These are phyloP conservation scores for Potamarius usumacintae DNA, from an alignment of 2,113 vertebrate species.

Conservation along the genomic window DNA sequence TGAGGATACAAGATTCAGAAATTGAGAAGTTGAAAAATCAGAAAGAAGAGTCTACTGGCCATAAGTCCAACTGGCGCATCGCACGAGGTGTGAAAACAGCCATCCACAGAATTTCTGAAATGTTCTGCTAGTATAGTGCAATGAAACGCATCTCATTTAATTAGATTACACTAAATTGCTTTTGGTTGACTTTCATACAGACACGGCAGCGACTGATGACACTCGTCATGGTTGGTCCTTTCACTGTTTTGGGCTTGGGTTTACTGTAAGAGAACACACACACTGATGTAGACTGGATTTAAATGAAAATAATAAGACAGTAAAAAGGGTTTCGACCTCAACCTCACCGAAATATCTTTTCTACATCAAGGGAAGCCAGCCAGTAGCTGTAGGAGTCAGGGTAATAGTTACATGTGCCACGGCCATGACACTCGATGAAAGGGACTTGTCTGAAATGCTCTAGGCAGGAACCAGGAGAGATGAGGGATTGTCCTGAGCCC, in stretches of 20 bases:
- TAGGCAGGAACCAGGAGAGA: constrained; percentile 89
- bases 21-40: too few relatives aligned
- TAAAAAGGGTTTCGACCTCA: not conserved
- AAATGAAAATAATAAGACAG: constrained; percentile 45
- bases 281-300: not conserved
- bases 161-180: not conserved
- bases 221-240: constrained; percentile 60
- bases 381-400: constrained; percentile 92
- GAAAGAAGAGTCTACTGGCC: too few relatives aligned
- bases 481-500: constrained; percentile 87
- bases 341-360: constrained; percentile 84
- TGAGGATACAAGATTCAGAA: too few relatives aligned
- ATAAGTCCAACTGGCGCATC: too few relatives aligned
- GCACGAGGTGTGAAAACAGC: too few relatives aligned
- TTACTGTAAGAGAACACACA: constrained; percentile 68
- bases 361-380: constrained; percentile 79
- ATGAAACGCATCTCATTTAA: not conserved
- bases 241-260: constrained; percentile 75
- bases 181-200: constrained; percentile 76
- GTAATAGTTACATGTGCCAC: constrained; percentile 88
- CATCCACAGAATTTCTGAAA: too few relatives aligned
- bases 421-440: constrained; percentile 89
- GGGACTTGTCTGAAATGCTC: constrained; percentile 85
- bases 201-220: constrained; percentile 89
- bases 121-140: too few relatives aligned